Percentiles rank a stretch among this genome's conserved stretches.
Evolutionary conservation across 37 sponge, comb jelly and placozoan species (phyloP).

Genomic region (Ephydatia muelleri): DNA sequence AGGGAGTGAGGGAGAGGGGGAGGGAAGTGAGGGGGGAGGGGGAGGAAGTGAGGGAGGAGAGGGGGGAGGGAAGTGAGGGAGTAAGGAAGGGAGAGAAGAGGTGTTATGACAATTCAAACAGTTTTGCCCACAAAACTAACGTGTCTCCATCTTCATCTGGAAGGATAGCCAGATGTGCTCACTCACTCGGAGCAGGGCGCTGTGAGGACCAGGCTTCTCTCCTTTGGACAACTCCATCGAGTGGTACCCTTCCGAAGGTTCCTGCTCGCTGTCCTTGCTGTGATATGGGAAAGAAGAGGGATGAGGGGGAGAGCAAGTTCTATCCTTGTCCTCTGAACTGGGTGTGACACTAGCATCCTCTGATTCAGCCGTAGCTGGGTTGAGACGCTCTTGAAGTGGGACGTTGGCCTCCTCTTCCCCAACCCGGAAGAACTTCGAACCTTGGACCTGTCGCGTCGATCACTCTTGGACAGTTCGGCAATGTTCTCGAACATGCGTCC

Average conservation of each 20-base stretch:
- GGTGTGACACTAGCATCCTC: neutral
- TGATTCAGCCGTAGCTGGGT: neutral
- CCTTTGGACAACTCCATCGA: constrained; percentile 4
- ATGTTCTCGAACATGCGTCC: constrained; percentile 18
- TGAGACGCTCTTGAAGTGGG: neutral
- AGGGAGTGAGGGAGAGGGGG: too few species aligned
- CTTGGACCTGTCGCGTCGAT: neutral
- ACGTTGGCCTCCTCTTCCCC: neutral
- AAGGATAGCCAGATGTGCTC: constrained; percentile 74
- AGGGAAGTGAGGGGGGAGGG: too few species aligned
- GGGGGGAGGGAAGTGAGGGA: too few species aligned
- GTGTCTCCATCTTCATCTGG: constrained; percentile 93
- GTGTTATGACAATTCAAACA: too few species aligned
- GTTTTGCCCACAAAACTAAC: constrained; percentile 39
- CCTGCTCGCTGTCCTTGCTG: neutral
- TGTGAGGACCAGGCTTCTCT: constrained; percentile 24
- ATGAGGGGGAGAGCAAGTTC: too few species aligned
- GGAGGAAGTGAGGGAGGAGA: too few species aligned
- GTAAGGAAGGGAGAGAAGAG: too few species aligned
- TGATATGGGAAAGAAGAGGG: neutral
- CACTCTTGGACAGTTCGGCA: constrained; percentile 22
- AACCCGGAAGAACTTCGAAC: neutral
- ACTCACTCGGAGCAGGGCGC: constrained; percentile 67
- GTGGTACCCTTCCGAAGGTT: constrained; percentile 12
- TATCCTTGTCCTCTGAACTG: neutral